A percentile compares a stretch with the other conserved stretches of the same genome.
Conservation (phyloP, 2,113 vertebrate species). For the Cochlearius cochlearius region DNA sequence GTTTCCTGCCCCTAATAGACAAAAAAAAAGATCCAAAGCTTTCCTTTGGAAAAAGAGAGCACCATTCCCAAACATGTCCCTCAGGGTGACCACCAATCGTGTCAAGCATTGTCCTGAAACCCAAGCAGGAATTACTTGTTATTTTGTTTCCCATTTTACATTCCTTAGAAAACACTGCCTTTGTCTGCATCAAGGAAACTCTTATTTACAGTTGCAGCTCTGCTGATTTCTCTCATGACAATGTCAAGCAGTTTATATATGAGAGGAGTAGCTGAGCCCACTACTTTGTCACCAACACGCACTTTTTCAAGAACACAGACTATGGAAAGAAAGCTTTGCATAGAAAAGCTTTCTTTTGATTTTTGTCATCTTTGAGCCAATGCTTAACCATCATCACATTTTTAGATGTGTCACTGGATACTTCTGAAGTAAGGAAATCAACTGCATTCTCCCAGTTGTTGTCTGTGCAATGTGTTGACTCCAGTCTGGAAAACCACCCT, state of each 20-base stretch:
- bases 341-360: slow-evolving; percentile 37
- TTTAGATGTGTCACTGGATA: slow-evolving; percentile 47
- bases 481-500: slow-evolving; percentile 28
- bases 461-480: neutral
- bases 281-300: neutral
- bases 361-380: slow-evolving; percentile 40
- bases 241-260: neutral
- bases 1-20: neutral
- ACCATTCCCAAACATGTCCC: neutral
- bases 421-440: slow-evolving; percentile 38
- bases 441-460: neutral
- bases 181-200: neutral
- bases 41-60: neutral
- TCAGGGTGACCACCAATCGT: neutral
- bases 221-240: neutral
- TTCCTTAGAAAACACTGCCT: neutral
- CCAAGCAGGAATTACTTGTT: neutral
- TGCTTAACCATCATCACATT: slow-evolving; percentile 16
- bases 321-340: slow-evolving; percentile 17
- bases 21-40: neutral
- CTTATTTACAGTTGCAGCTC: neutral
- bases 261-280: neutral
- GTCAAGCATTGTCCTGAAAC: neutral
- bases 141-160: neutral
- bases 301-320: slow-evolving; percentile 14